These are phyloP conservation scores for Ctenopoma kingsleyae DNA, from an alignment of 2,797 vertebrate genomes.

Conservation along the genomic window DNA sequence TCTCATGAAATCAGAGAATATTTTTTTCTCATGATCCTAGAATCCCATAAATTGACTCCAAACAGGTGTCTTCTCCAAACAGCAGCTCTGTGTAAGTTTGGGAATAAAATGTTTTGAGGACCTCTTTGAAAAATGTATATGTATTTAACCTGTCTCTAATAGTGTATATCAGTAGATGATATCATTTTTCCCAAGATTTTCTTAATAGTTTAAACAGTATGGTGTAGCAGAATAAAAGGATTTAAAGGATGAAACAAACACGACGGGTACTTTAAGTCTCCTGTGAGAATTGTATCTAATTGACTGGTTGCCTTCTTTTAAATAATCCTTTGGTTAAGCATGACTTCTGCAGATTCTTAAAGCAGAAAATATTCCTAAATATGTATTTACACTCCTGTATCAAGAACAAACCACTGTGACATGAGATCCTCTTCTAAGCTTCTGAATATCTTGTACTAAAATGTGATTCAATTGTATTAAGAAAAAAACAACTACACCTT, in stretches of 20 bases:
- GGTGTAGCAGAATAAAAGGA: conserved; percentile 23
- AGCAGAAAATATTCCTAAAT: conserved; percentile 11
- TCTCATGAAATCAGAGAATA: too few species aligned
- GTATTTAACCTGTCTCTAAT: conserved; percentile 21
- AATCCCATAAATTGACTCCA: too few species aligned
- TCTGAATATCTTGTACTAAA: not conserved
- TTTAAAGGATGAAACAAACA: conserved; percentile 30
- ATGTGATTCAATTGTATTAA: not conserved
- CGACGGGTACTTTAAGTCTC: conserved; percentile 21
- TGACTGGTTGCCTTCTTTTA: conserved; percentile 14
- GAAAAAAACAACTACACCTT: not conserved
- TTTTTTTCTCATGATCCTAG: too few species aligned
- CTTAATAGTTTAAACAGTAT: conserved; percentile 15
- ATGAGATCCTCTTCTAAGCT: not conserved
- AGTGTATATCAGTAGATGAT: not conserved
- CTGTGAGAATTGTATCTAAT: conserved; percentile 22
- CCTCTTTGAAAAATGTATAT: conserved; percentile 1
- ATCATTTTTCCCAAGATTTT: conserved; percentile 12
- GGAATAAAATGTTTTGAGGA: conserved; percentile 10
- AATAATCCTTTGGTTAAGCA: conserved; percentile 14
- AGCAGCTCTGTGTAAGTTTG: not conserved
- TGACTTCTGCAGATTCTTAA: not conserved
- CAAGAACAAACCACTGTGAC: conserved; percentile 5
- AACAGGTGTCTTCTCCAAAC: too few species aligned
- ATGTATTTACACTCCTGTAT: not conserved